Evolutionary conservation across 2,797 vertebrate genomes (phyloP), one percentile per base, ranked within the genome.

Genomic region (Acipenser transmontanus): DNA sequence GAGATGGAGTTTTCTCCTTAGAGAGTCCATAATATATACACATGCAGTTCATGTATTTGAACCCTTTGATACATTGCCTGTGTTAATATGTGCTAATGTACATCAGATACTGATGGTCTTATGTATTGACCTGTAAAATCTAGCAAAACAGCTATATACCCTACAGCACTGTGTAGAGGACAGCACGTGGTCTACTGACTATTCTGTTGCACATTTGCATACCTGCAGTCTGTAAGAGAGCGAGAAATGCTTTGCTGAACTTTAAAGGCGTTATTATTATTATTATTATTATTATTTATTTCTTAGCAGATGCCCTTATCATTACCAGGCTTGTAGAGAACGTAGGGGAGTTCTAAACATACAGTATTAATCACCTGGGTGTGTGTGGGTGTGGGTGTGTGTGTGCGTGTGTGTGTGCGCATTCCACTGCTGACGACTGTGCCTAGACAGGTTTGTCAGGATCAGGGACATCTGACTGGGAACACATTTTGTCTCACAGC

Each of bases 341-440:
- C 6, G n/a, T 8, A 17, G 7, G 13, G 10, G 49, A 14, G 17
- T 7, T 17, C 20, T 64, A 14, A 17, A 9, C 6, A 20, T 7
- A 8, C 47, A 20, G 17, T 9, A 34, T 34, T 50, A 20, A 11
- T 65, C 63, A 14, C 7, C 54, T 48, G 54, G 12, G 10, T 12
- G 13, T 11, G 14, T 8, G 10, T 63, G 47, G 8, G 8, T 7
- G n/a, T 20, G 59, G 8, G 59, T 61, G 59, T 61, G 59, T 20
- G 13, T 20, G 59, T 61, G 59, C 34, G 59, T 61, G 59, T 20
- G 13, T 20, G 59, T 61, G 59, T 12, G 61, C n/a, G 61, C 13
- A 20, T n/a, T 20, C 11, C 34, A 60, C 50, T 49, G 60, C 13
- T 12, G 12, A 62, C 50, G 54, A 50, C 13, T 51, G 51, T 57